A percentile compares a stretch with the other conserved stretches of the same genome.
phyloP scores from a whole-genome alignment of 1,140 invertebrate genomes.

The Rhynchophorus ferrugineus region DNA sequence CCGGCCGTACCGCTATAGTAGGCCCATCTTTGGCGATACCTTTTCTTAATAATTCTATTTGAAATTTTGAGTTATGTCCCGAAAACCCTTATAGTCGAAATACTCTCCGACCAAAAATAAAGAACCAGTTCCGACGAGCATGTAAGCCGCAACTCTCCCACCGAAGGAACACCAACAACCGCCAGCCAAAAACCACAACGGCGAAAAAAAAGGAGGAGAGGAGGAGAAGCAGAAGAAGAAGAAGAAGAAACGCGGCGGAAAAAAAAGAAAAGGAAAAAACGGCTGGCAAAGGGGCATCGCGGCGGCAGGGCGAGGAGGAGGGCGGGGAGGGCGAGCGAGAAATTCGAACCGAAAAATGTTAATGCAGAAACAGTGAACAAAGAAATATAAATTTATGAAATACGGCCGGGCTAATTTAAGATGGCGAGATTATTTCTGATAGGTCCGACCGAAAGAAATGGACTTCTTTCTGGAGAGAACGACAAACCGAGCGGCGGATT shows the following conservation, averaged over 20 bases:
- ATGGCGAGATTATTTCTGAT: no score
- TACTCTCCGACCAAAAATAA: constrained; percentile 1
- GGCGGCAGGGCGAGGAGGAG: no score
- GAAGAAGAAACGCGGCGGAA: not conserved
- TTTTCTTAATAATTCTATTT: constrained; percentile 25
- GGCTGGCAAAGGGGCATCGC: no score
- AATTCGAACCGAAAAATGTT: not conserved
- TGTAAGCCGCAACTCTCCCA: not conserved
- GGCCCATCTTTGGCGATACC: constrained; percentile 7
- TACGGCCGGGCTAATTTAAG: not conserved
- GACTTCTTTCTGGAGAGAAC: no score
- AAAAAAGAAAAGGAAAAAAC: not conserved
- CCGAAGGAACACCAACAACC: no score
- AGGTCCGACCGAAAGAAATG: no score
- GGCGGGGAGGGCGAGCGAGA: no score
- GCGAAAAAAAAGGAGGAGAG: no score
- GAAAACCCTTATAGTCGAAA: constrained; percentile 19
- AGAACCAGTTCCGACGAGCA: not conserved
- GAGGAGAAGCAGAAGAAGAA: no score
- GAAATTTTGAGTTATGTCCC: constrained; percentile 22
- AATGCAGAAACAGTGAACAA: not conserved
- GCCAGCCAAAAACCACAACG: no score
- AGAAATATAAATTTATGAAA: not conserved
- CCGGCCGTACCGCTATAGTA: constrained; percentile 9
- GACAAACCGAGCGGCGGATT: no score